Evolutionary conservation across 2,113 vertebrate species (phyloP).

Genomic region (Eubucco bourcierii): DNA sequence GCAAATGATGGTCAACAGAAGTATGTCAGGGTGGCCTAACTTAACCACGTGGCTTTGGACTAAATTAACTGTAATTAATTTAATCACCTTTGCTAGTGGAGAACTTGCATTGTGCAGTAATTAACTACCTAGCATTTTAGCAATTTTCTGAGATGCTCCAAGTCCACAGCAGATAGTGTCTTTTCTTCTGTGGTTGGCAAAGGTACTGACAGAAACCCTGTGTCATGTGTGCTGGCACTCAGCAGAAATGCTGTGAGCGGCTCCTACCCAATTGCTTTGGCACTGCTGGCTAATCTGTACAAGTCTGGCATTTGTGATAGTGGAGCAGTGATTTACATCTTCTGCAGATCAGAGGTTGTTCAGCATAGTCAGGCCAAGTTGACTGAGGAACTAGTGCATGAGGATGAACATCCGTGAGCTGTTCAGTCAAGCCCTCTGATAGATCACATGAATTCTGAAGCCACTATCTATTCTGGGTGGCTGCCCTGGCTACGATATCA

Average conservation of each 20-base stretch:
- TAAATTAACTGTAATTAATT: not conserved
- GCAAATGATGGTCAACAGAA: not conserved
- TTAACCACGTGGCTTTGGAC: not conserved
- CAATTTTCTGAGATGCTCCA: not conserved
- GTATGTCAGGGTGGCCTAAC: not conserved
- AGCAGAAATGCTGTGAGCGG: rapidly evolving
- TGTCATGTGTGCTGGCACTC: not conserved
- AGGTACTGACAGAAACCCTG: not conserved
- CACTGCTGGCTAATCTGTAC: rapidly evolving
- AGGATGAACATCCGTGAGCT: not conserved
- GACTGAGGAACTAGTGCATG: not conserved
- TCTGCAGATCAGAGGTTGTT: not conserved
- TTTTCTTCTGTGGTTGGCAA: not conserved
- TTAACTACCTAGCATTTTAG: not conserved
- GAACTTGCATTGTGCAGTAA: not conserved
- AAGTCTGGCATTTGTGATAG: not conserved
- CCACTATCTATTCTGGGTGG: not conserved
- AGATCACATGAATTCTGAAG: not conserved
- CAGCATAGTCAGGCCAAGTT: rapidly evolving
- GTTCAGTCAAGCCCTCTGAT: not conserved
- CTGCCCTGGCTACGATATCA: not conserved
- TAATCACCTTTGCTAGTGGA: not conserved
- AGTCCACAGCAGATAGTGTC: not conserved
- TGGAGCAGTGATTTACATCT: not conserved
- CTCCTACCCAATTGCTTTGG: rapidly evolving